These are phyloP conservation scores for Probosciger aterrimus DNA, from an alignment of 2,113 vertebrate species.

Conservation along the genomic window DNA sequence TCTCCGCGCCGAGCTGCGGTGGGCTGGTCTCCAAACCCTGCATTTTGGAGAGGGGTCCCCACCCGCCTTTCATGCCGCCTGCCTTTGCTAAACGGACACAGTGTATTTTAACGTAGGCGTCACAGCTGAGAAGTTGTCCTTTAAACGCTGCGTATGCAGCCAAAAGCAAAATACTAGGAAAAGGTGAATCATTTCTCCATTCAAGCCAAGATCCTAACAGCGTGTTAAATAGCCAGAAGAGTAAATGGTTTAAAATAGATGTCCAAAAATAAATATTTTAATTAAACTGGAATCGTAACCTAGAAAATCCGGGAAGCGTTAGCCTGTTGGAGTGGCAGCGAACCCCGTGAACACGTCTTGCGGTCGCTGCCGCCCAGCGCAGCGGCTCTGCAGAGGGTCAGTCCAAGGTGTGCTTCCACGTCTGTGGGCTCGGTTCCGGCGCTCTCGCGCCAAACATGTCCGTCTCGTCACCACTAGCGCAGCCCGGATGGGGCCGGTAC, in stretches of 20 bases:
- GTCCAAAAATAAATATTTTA: neutral
- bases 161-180: neutral
- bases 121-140: neutral
- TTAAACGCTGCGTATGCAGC: neutral
- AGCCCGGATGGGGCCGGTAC: too few relatives aligned
- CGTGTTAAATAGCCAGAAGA: neutral
- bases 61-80: neutral
- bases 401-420: neutral
- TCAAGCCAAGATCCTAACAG: neutral
- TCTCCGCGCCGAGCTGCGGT: neutral
- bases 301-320: neutral
- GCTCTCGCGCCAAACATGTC: neutral
- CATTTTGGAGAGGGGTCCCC: neutral
- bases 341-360: accelerated
- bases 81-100: neutral
- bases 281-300: neutral
- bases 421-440: neutral
- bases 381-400: neutral
- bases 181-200: neutral
- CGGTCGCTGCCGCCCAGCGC: neutral
- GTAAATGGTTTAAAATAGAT: neutral
- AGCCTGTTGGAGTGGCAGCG: neutral
- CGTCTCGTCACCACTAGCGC: accelerated
- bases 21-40: neutral
- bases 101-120: neutral